A percentile compares a stretch with the other conserved stretches of the same genome.
Evolutionary conservation across 2,797 vertebrate species (phyloP).

Genomic region (Rhyacichthys aspro): DNA sequence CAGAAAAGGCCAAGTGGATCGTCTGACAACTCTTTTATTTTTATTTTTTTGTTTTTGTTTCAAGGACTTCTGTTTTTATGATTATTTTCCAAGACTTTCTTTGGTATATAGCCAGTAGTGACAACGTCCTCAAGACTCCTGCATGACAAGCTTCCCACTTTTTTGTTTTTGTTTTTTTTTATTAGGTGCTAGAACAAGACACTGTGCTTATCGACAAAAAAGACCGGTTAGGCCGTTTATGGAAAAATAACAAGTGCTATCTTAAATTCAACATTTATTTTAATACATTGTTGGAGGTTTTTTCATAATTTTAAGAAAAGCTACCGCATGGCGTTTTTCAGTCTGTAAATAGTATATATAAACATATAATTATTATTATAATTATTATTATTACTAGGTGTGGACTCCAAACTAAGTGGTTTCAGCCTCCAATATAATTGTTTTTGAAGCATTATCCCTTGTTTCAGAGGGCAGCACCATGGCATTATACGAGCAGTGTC

Average conservation of each 20-base stretch:
- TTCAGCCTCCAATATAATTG: conserved; percentile 84
- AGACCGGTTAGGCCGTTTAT: conserved; percentile 86
- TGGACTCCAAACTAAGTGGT: conserved; percentile 95
- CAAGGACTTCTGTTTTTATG: conserved; percentile 60
- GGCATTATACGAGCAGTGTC: conserved; percentile 85
- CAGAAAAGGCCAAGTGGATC: conserved; percentile 82
- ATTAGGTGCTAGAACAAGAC: conserved; percentile 96
- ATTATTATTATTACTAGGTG: conserved; percentile 93
- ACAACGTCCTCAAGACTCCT: conserved; percentile 93
- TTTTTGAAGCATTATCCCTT: conserved; percentile 92
- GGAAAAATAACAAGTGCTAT: conserved; percentile 95
- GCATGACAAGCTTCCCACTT: conserved; percentile 90
- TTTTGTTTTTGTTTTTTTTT: conserved; percentile 55
- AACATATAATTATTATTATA: conserved; percentile 87
- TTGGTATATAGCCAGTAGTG: conserved; percentile 90
- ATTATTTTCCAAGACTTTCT: conserved; percentile 86
- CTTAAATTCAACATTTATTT: conserved; percentile 99
- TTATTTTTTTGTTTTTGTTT: conserved; percentile 59
- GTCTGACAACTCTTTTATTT: conserved; percentile 78
- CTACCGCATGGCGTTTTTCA: conserved; percentile 96
- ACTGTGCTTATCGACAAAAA: conserved; percentile 88
- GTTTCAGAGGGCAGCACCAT: conserved; percentile 91
- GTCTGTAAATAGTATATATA: conserved; percentile 99
- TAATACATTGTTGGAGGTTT: conserved; percentile 98
- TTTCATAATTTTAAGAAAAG: conserved; percentile 95